Evolutionary conservation across 2,888 invertebrate species (phyloP), one percentile per base, ranked within the genome.

Genomic region (Chrysolina americana): DNA sequence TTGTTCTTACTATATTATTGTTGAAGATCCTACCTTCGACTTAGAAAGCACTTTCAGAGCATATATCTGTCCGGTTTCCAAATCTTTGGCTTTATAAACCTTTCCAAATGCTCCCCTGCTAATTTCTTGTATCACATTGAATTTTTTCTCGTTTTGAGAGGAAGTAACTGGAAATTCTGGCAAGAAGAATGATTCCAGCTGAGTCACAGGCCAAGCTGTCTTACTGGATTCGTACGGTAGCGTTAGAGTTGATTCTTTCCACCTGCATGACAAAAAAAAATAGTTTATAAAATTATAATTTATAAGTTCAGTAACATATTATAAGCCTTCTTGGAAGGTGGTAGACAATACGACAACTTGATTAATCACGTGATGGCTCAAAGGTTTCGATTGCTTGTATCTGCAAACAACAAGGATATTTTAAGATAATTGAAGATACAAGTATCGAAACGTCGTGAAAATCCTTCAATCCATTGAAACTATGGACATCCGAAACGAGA

Each of bases 81-180:
- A 90, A 85, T 93, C 92, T 78, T 90, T 89, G 15, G 95, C 96
- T 90, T 94, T 94, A 83, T 94, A 94, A 5, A 98, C 98, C 88
- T 94, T 93, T 23, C 98, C 97, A 88, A 96, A 98, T 21, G 97
- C 95, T 76, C 98, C 98, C 84, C 92, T 93, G n/a, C 96, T 94
- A 85, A 98, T 93, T 75, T 93, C 91, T 79, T 93, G 91, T 68
- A 94, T 85, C 78, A 95, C 91, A 88, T 91, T 87, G 85, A 92
- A 94, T 80, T 91, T 91, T 78, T 89, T 89, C 82, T 92, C 91
- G 59, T 88, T 88, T n/a, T 92, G 87, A 59, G 91, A 90, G 63
- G 91, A 90, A 79, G 91, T 92, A 68, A 94, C 91, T 83, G 94
- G 94, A 87, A 97, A 98, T 88, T 96, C 96, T 73, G 98, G 96